Percentiles rank a stretch among this genome's conserved stretches.
Conservation (phyloP, 1,140 invertebrate genomes). For the Leptinotarsa defecta region DNA sequence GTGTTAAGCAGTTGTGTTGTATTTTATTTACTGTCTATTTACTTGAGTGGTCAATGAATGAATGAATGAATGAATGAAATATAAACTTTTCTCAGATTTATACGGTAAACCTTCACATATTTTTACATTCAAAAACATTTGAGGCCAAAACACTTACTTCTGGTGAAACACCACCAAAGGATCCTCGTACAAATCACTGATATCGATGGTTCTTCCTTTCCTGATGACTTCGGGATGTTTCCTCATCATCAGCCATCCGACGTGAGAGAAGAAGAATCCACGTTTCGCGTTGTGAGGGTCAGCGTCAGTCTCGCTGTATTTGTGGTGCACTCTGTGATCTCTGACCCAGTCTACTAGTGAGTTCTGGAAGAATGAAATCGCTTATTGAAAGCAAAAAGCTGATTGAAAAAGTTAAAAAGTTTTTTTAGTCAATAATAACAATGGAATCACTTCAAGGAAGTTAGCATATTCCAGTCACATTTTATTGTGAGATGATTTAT, state of each 20-base stretch:
- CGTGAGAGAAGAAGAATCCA: constrained; percentile 74
- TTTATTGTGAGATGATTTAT: too few species aligned
- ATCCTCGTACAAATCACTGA: constrained; percentile 68
- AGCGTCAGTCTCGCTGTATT: constrained; percentile 67
- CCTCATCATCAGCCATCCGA: constrained; percentile 71
- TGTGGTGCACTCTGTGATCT: constrained; percentile 91
- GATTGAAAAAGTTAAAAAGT: too few species aligned
- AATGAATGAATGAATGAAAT: too few species aligned
- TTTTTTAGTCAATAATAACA: too few species aligned
- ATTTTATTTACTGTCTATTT: too few species aligned
- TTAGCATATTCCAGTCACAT: too few species aligned
- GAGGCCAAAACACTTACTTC: constrained; percentile 52
- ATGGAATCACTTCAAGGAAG: background rate
- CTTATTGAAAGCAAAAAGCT: too few species aligned
- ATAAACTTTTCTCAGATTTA: too few species aligned
- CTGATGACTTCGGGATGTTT: constrained; percentile 71
- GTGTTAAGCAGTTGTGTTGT: too few species aligned
- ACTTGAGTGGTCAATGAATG: too few species aligned
- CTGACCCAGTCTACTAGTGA: constrained; percentile 76
- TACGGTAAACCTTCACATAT: too few species aligned
- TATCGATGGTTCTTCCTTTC: constrained; percentile 67
- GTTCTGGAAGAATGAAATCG: constrained; percentile 67
- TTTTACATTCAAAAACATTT: too few species aligned
- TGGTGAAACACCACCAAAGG: constrained; percentile 68
- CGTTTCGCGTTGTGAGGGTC: constrained; percentile 80